Evolutionary conservation across 2,888 invertebrate species (phyloP), one percentile per base, ranked within the genome.

Genomic region (Drosophila sordidula): DNA sequence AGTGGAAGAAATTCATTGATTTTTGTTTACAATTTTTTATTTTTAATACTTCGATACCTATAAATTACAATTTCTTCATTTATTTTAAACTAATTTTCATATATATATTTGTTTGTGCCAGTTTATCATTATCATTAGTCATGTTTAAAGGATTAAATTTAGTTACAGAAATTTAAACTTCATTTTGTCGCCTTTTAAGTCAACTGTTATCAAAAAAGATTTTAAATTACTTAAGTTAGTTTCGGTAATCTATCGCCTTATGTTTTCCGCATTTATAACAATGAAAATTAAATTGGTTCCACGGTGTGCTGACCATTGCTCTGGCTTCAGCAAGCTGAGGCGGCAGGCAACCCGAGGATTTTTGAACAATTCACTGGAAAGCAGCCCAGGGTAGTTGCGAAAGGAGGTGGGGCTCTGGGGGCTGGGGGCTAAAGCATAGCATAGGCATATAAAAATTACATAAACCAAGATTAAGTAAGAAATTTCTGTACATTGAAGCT

Each of bases 361-460:
- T 80, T 80, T 70, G 57, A 73, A 68, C 73, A 74, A 59, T 68
- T 68, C 59, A 67, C 64, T 75, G 41, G 57, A 45, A 49, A 46
- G 26, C 50, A 39, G 57, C 49, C 36, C 29, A 29, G 6, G 49
- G 26, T 46, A 41, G 36, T 25, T n/a, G 8, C 39, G 8, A 9
- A 4, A 38, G 38, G 2, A 6, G 22, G 22, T 1, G 29, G 0
- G 4, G 4, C 2, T 5, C 11, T 16, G 26, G 3, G 4, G n/a
- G 38, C 8, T 29, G 45, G 6, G 45, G 25, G 45, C 11, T 29
- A 42, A 5, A 47, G 25, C 47, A 44, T 14, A 16, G 52, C 64
- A 65, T 74, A 68, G 75, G 78, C 81, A 75, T 73, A 78, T 73
- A 70, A 81, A 77, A 81, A 80, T 80, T 81, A 76, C 75, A 78